phyloP scores from a whole-genome alignment of 1,140 invertebrate genomes.

The Manduca sexta region DNA sequence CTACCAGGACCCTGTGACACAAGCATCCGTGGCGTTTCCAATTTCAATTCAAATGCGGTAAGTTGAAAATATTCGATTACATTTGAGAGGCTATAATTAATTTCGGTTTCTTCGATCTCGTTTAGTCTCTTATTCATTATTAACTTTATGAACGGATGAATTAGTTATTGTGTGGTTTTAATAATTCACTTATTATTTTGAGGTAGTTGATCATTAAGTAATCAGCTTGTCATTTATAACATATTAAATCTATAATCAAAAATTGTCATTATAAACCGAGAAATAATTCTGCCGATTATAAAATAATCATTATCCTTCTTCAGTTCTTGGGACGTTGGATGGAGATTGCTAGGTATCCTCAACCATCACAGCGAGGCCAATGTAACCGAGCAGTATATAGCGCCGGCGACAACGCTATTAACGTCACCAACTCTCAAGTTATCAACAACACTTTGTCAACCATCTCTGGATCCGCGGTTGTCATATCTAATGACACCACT shows the following conservation, averaged over 20 bases:
- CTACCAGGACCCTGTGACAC: conserved; percentile 43
- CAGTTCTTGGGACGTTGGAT: conserved; percentile 55
- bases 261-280: too few relatives aligned
- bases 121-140: too few relatives aligned
- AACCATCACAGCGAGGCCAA: conserved; percentile 33
- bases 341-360: conserved; percentile 44
- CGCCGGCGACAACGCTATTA: conserved; percentile 5
- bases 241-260: too few relatives aligned
- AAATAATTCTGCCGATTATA: too few relatives aligned
- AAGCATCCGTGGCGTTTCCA: conserved; percentile 32
- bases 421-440: conserved; percentile 39
- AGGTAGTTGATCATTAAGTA: too few relatives aligned
- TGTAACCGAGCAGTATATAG: conserved; percentile 41
- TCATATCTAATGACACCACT: conserved; percentile 35
- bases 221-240: too few relatives aligned
- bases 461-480: conserved; percentile 28
- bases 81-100: neutral
- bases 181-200: too few relatives aligned
- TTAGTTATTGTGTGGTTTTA: too few relatives aligned
- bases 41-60: conserved; percentile 41
- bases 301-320: too few relatives aligned
- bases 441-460: conserved; percentile 24
- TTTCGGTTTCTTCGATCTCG: too few relatives aligned
- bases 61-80: conserved; percentile 20
- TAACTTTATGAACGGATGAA: too few relatives aligned